Base-by-base conservation (phyloP, 2,113 vertebrate species). In the Gymnogyps californianus region DNA sequence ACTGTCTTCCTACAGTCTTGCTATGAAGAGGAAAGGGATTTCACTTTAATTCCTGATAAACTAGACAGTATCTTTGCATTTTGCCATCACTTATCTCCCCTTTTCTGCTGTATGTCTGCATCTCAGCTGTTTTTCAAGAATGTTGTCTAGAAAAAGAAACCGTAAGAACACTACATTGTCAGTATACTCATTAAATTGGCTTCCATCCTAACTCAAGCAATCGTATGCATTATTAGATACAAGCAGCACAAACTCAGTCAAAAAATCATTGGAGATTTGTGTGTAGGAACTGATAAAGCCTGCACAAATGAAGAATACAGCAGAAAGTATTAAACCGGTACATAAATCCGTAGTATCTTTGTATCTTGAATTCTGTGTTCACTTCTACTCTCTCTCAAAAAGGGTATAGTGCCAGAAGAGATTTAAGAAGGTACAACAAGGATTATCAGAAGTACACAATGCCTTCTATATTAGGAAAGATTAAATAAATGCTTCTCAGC, bases 211-310 rank as follows among this genome's bases (percentile, higher is more conserved):
- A 74, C 31, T 74, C 46, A 62, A 36, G 51, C 21, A 80, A 9
- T 64, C 0, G 0, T 17, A 4, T 29, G 9, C 0, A 0, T 51
- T 5, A 47, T 64, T 79, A 83, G 54, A 42, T 80, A 15, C 14
- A 72, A 59, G 16, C 52, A 93, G n/a, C 31, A 76, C 40, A 59
- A 49, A 49, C 44, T 74, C 22, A 10, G 32, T 16, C 6, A 70
- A 31, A 59, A 80, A 61, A 13, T 40, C 2, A 1, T 38, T 59
- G 55, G 29, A 75, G 38, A 13, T 13, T n/a, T 67, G 32, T 25
- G 38, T 57, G 21, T 59, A 61, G 64, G 31, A 80, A 38, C 20
- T 31, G 13, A 46, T 66, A 6, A 74, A 78, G 46, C 15, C 57
- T 77, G 32, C 36, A 55, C 29, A 70, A 88, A 77, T 65, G 7